phyloP scores from a whole-genome alignment of 2,797 vertebrate species.

The Girardinus metallicus region DNA sequence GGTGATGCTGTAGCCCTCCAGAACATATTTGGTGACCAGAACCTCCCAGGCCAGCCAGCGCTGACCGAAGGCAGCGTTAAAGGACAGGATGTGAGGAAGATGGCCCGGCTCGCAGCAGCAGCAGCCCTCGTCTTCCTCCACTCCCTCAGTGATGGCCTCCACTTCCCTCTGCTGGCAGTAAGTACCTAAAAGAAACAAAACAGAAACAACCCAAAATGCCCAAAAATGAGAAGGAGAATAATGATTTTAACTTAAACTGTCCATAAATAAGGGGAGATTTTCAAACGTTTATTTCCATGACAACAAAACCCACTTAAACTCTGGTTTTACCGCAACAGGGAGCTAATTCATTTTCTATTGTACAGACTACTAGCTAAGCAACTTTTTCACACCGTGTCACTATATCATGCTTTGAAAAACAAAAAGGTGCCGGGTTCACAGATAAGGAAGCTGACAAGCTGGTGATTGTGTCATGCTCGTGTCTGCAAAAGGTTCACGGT shows the following conservation, averaged over 20 bases:
- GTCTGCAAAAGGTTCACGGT: slow-evolving; percentile 17
- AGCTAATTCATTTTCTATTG: background rate
- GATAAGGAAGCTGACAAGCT: slow-evolving; percentile 18
- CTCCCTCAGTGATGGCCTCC: slow-evolving; percentile 97
- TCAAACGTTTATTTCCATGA: background rate
- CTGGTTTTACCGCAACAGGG: background rate
- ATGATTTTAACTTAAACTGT: background rate
- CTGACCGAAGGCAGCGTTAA: slow-evolving; percentile 95
- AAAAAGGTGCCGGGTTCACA: background rate
- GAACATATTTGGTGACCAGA: slow-evolving; percentile 94
- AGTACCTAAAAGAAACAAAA: slow-evolving; percentile 83
- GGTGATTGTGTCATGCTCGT: slow-evolving; percentile 12
- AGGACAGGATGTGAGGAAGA: slow-evolving; percentile 93
- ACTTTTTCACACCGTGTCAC: no score
- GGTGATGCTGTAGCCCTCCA: slow-evolving; percentile 98
- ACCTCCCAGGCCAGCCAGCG: slow-evolving; percentile 99
- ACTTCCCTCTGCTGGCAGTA: slow-evolving; percentile 98
- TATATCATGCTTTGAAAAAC: background rate
- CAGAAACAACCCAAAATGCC: background rate
- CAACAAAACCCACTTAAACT: background rate
- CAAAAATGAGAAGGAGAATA: background rate
- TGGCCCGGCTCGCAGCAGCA: slow-evolving; percentile 98
- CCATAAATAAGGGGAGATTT: background rate
- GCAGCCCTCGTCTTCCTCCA: slow-evolving; percentile 98
- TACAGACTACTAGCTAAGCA: background rate